phyloP scores from a whole-genome alignment of 2,888 invertebrate species.

The Proisotoma minuta region DNA sequence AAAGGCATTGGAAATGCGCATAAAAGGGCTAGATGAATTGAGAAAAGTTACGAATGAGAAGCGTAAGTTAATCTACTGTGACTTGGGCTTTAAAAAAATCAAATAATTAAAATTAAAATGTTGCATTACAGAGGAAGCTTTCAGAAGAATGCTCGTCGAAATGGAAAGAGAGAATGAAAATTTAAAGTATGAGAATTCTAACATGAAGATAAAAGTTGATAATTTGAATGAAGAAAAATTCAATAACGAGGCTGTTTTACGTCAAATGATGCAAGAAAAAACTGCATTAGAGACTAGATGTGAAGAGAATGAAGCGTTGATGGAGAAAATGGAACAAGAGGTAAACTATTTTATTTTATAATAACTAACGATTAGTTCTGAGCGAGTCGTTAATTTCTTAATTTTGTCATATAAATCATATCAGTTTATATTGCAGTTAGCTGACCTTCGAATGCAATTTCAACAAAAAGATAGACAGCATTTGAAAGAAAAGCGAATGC shows the following conservation, averaged over 20 bases:
- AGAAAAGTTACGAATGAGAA: conserved; percentile 30
- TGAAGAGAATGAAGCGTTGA: conserved; percentile 31
- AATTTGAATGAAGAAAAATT: conserved; percentile 28
- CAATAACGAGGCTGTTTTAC: conserved; percentile 26
- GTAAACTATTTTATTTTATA: conserved; percentile 15
- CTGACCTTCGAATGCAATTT: conserved; percentile 32
- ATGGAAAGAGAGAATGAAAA: conserved; percentile 36
- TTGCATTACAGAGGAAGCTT: conserved; percentile 30
- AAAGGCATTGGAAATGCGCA: conserved; percentile 41
- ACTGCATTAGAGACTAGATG: conserved; percentile 23
- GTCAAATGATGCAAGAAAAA: conserved; percentile 34
- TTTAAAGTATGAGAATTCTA: conserved; percentile 29
- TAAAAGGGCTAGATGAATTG: conserved; percentile 35
- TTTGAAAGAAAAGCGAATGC: conserved; percentile 32
- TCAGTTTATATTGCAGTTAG: conserved; percentile 23
- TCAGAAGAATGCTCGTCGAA: conserved; percentile 25
- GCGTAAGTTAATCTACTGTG: too few relatives aligned
- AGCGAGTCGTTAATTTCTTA: too few relatives aligned
- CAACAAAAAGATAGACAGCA: conserved; percentile 35
- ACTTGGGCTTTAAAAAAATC: too few relatives aligned
- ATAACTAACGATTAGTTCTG: background rate
- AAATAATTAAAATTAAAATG: too few relatives aligned
- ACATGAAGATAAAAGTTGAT: conserved; percentile 23
- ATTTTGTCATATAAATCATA: background rate
- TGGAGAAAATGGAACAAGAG: conserved; percentile 33